Percentiles rank a stretch among this genome's conserved stretches.
These are phyloP conservation scores for Microtus oregoni DNA, from an alignment of 2,113 vertebrate genomes.

Conservation along the genomic window DNA sequence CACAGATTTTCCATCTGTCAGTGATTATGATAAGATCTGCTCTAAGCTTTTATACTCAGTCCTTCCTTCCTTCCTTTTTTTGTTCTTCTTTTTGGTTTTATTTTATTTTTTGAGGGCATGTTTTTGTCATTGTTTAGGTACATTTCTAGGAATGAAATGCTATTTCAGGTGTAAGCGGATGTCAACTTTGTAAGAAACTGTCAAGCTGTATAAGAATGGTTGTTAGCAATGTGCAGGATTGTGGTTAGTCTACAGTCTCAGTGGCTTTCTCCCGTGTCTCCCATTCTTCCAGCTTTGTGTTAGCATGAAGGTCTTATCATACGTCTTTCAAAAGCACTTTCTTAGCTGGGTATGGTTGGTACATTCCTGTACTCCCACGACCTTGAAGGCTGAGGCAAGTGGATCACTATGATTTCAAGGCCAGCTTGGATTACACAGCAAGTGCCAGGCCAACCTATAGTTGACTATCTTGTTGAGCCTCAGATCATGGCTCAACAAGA, in stretches of 20 bases:
- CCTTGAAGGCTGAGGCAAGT: not conserved
- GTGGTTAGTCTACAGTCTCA: not conserved
- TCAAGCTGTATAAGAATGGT: not conserved
- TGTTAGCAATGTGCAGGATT: not conserved
- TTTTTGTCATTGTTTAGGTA: not conserved
- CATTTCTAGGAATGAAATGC: not conserved
- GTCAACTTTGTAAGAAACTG: not conserved
- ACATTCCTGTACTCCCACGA: not conserved
- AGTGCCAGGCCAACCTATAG: not conserved
- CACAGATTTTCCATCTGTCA: no score
- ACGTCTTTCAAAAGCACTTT: not conserved
- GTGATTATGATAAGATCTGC: not conserved
- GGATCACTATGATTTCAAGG: not conserved
- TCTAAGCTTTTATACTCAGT: not conserved
- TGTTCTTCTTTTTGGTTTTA: not conserved
- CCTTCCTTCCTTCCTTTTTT: not conserved
- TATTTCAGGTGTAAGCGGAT: not conserved
- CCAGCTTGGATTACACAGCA: not conserved
- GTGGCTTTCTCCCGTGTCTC: accelerated
- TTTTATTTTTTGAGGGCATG: no score
- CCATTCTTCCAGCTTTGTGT: not conserved
- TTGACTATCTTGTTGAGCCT: not conserved
- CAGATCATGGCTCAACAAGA: not conserved
- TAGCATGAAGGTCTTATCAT: not conserved
- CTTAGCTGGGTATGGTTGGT: not conserved